These are phyloP conservation scores for Hemichromis elongatus DNA, from an alignment of 2,113 vertebrate species.

Conservation along the genomic window DNA sequence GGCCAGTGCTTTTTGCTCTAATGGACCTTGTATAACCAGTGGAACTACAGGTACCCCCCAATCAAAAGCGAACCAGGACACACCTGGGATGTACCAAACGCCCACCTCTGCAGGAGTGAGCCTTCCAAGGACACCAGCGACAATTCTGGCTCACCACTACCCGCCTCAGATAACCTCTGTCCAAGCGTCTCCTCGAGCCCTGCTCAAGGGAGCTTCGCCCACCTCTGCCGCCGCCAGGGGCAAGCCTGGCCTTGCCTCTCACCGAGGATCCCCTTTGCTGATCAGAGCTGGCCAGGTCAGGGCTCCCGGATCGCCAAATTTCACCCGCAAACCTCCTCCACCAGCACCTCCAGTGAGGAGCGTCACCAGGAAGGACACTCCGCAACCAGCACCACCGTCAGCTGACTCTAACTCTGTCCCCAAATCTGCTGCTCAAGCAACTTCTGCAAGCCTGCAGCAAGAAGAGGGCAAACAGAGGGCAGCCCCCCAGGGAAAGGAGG, in stretches of 20 bases:
- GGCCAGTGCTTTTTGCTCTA: neutral
- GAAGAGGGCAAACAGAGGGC: conserved; percentile 18
- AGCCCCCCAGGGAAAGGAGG: conserved; percentile 1
- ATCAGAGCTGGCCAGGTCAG: conserved; percentile 59
- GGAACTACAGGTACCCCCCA: conserved; percentile 21
- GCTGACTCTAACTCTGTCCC: neutral
- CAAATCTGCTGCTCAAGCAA: conserved; percentile 15
- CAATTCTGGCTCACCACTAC: conserved; percentile 54
- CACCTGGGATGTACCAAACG: conserved; percentile 69
- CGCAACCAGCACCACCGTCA: neutral
- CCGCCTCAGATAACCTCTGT: conserved; percentile 32
- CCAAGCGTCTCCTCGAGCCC: conserved; percentile 49
- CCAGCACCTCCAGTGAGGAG: conserved; percentile 76
- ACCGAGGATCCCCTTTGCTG: conserved; percentile 69
- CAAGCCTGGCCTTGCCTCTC: conserved; percentile 48
- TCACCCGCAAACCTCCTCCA: conserved; percentile 72
- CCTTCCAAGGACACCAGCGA: conserved; percentile 51
- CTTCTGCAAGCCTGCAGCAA: neutral
- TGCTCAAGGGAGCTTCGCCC: conserved; percentile 45
- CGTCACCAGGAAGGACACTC: conserved; percentile 70
- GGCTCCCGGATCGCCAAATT: conserved; percentile 68
- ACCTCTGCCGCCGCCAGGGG: conserved; percentile 40
- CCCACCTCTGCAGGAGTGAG: conserved; percentile 55
- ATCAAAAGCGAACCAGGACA: conserved; percentile 54
- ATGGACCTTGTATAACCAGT: conserved; percentile 1